Evolutionary conservation across 2,888 invertebrate species (phyloP), one percentile per base, ranked within the genome.

Genomic region (Euproctis similis): DNA sequence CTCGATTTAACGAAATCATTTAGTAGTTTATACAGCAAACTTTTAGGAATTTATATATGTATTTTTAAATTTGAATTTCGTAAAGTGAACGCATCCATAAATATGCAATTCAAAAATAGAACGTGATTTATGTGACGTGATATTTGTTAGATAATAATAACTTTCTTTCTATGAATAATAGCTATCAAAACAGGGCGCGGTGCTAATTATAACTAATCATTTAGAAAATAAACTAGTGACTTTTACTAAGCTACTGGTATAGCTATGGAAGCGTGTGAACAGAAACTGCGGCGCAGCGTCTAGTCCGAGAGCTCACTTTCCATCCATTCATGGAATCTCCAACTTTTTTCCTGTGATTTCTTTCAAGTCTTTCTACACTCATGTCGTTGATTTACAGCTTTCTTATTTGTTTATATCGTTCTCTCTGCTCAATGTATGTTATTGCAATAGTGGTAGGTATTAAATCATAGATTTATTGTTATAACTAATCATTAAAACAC

Each of bases 251-350:
- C 39, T 37, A 45, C n/a, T n/a, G n/a, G n/a, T n/a, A n/a, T n/a
- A n/a, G n/a, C n/a, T 59, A 62, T 61, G 58, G 61, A 59, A 70
- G 64, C 80, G 82, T 81, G 82, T 65, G 82, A 82, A 81, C 76
- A 71, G 74, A 81, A 78, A 74, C 61, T 61, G 44, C 67, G 46
- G 52, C 52, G 52, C 34, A 39, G 34, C 44, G 62, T 64, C 68
- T 72, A 61, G 71, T 61, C 63, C 53, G 65, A 50, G 66, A 67
- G 63, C 71, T 76, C 70, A 76, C 82, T 84, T 82, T 81, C 82
- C 80, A 78, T 60, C 81, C 82, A 82, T 82, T 84, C 80, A 80
- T 69, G 78, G 80, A 58, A 59, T 60, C 71, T 71, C 64, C 74
- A 70, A 71, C 59, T 80, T 84, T 73, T 78, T 82, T 74, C 67